A percentile compares a stretch with the other conserved stretches of the same genome.
Conservation (phyloP, 1,140 invertebrate genomes). For the Leptinotarsa lineolata region DNA sequence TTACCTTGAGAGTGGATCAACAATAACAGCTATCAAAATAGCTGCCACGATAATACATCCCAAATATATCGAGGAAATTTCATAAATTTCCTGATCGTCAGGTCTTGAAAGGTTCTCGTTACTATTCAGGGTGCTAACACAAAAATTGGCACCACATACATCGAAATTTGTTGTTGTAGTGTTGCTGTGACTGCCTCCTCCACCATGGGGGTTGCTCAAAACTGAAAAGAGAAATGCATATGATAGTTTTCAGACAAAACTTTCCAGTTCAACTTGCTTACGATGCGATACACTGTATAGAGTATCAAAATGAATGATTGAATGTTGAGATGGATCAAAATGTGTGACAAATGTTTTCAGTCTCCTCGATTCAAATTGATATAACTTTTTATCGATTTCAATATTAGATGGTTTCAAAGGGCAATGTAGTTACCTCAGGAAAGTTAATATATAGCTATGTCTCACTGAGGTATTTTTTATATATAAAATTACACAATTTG, state of each 20-base stretch:
- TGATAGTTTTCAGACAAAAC: background rate
- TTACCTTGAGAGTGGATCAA: conserved; percentile 87
- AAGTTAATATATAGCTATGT: too few relatives aligned
- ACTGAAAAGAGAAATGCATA: conserved; percentile 60
- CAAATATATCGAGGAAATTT: conserved; percentile 87
- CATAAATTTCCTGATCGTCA: conserved; percentile 81
- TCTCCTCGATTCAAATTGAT: too few relatives aligned
- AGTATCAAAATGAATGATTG: too few relatives aligned
- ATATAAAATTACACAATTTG: too few relatives aligned
- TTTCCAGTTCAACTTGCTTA: too few relatives aligned
- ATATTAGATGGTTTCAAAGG: too few relatives aligned
- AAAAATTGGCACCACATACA: conserved; percentile 83
- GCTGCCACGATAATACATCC: conserved; percentile 83
- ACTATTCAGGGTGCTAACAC: conserved; percentile 65
- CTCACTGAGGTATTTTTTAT: too few relatives aligned
- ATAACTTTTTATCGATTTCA: too few relatives aligned
- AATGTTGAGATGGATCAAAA: too few relatives aligned
- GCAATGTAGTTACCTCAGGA: too few relatives aligned
- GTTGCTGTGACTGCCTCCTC: conserved; percentile 59
- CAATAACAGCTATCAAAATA: conserved; percentile 81
- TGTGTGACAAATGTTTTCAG: too few relatives aligned
- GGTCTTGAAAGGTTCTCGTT: conserved; percentile 76
- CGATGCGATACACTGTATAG: too few relatives aligned
- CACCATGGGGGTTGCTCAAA: conserved; percentile 70
- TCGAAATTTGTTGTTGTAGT: conserved; percentile 61